phyloP scores from a whole-genome alignment of 2,113 vertebrate genomes.

The Chloebia gouldiae region DNA sequence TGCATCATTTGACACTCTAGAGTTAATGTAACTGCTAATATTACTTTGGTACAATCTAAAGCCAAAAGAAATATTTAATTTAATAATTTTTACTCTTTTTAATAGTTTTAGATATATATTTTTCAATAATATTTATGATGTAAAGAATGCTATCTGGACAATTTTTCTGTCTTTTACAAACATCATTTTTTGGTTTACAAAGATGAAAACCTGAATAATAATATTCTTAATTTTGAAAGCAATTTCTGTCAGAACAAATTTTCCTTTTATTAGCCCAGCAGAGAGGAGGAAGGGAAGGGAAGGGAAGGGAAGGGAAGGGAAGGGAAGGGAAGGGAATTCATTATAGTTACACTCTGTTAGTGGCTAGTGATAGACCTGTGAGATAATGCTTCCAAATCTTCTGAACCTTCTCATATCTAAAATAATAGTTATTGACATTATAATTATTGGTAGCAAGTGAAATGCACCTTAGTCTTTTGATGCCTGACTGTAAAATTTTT shows the following conservation, averaged over 20 bases:
- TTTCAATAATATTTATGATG: background rate
- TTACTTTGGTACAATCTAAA: background rate
- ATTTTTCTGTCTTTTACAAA: background rate
- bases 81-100: background rate
- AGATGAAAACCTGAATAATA: background rate
- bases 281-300: background rate
- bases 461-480: background rate
- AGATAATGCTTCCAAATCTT: background rate
- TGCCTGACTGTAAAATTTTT: constrained; percentile 27
- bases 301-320: fast-evolving
- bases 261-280: background rate
- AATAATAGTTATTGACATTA: background rate
- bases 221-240: background rate
- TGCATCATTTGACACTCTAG: background rate
- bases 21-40: background rate
- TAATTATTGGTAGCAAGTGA: background rate
- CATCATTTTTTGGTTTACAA: background rate
- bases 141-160: background rate
- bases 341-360: background rate
- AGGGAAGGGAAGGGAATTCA: too few relatives aligned
- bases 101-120: background rate
- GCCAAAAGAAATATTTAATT: background rate
- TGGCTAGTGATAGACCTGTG: background rate
- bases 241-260: background rate
- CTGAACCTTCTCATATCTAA: background rate